Evolutionary conservation across 2,113 vertebrate genomes (phyloP), one percentile per base, ranked within the genome.

Genomic region (Tiliqua scincoides): DNA sequence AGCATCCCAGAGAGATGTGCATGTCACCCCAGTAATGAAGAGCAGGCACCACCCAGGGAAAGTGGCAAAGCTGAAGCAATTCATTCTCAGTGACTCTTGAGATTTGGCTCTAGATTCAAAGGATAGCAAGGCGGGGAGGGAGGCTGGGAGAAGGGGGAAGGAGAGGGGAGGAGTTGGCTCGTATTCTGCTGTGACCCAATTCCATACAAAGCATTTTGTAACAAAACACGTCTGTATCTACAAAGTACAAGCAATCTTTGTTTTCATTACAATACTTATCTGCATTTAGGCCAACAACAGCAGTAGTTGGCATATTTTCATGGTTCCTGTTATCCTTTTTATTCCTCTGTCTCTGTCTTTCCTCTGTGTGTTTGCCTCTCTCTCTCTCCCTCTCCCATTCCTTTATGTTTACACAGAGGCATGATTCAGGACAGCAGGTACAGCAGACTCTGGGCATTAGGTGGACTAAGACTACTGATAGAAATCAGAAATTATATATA

Each of bases 231-330:
- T 92, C 93, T 95, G 91, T 95, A 95, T 95, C 95, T 95, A 93
- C 94, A 95, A 95, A 89, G 93, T 93, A 95, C 95, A 93, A 92
- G 95, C 92, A 91, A 96, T 95, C 95, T 96, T 93, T 93, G 88
- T 96, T 95, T 93, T 87, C 92, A 92, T 91, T 94, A 94, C 90
- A 93, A 94, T 95, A 95, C 93, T 94, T 95, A 96, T 96, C 96
- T 96, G 82, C 93, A 93, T 93, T 95, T 94, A 91, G 89, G 93
- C 90, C 67, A 91, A 91, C 32, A 88, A 93, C 92, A 91, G 91
- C 91, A 92, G 90, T 32, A 92, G 91, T 85, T 92, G 78, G 93
- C 90, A 86, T 92, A 93, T 94, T 90, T 95, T 94, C 91, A 87
- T 89, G 91, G 91, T 92, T 89, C 83, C 89, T 91, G 93, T 95